A percentile compares a stretch with the other conserved stretches of the same genome.
Conservation (phyloP, 2,113 vertebrate genomes). For the Xyrauchen texanus region DNA sequence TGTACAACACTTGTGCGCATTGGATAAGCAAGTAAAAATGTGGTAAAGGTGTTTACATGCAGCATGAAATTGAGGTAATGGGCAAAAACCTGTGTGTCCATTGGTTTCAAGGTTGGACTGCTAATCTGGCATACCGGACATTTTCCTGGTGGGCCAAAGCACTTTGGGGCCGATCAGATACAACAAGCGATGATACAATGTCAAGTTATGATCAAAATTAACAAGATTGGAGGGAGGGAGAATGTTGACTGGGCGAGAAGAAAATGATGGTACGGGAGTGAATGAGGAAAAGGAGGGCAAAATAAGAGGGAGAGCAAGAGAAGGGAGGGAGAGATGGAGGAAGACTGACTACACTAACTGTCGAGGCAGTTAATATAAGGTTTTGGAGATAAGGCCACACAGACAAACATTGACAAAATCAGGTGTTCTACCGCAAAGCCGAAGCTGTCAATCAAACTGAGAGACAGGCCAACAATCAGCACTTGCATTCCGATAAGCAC, state of each 20-base stretch:
- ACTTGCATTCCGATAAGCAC: constrained; percentile 74
- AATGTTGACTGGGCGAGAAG: constrained; percentile 43
- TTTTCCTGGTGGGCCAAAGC: no score
- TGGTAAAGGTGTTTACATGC: no score
- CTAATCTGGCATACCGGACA: no score
- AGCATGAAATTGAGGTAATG: no score
- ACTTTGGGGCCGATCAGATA: not conserved
- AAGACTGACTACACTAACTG: constrained; percentile 75
- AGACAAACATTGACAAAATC: constrained; percentile 83
- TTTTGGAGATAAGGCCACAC: constrained; percentile 76
- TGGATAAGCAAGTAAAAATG: no score
- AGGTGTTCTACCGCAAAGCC: constrained; percentile 75
- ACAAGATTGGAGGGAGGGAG: not conserved
- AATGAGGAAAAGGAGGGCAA: constrained; percentile 26
- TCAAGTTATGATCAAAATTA: not conserved
- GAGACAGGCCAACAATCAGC: constrained; percentile 79
- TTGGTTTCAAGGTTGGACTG: no score
- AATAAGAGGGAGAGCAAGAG: not conserved
- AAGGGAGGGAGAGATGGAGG: constrained; percentile 68
- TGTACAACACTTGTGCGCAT: no score
- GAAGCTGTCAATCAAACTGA: constrained; percentile 78
- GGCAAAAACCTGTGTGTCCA: no score
- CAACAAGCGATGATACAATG: constrained; percentile 11
- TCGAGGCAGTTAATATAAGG: constrained; percentile 82
- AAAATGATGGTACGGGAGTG: constrained; percentile 15